Evolutionary conservation across 2,888 invertebrate species (phyloP).

Genomic region (Metallyticus violacea): DNA sequence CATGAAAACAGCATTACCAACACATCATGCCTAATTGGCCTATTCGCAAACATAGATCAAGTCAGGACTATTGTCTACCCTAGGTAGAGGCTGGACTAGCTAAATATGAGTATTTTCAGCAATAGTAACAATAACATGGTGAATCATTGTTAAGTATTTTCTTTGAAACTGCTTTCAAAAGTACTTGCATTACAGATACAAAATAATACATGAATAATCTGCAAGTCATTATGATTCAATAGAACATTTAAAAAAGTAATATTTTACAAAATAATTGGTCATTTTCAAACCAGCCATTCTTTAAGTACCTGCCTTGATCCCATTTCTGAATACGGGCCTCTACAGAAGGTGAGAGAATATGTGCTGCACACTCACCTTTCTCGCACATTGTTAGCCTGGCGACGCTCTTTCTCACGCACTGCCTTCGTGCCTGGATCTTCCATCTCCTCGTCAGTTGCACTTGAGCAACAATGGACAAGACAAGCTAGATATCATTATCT

Average conservation of each 20-base stretch:
- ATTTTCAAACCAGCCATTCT: constrained; percentile 4
- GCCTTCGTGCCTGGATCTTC: constrained; percentile 86
- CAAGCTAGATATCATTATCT: neutral
- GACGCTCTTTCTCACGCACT: constrained; percentile 89
- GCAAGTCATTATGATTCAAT: too few species aligned
- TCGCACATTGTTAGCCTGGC: constrained; percentile 96
- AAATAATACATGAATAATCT: too few species aligned
- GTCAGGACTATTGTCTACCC: constrained; percentile 21
- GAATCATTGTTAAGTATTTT: neutral
- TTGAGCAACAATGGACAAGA: constrained; percentile 63
- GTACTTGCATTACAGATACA: neutral
- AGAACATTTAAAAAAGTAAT: too few species aligned
- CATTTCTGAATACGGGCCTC: constrained; percentile 52
- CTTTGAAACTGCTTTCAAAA: neutral
- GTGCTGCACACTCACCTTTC: constrained; percentile 73
- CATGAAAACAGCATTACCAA: constrained; percentile 13
- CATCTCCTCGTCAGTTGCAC: constrained; percentile 74
- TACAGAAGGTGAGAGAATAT: constrained; percentile 8
- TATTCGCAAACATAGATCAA: constrained; percentile 27
- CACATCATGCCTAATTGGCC: constrained; percentile 23
- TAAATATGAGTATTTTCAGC: too few species aligned
- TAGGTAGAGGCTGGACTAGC: neutral
- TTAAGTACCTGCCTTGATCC: constrained; percentile 41
- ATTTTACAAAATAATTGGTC: constrained; percentile 40
- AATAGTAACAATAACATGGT: too few species aligned